phyloP scores from a whole-genome alignment of 2,888 invertebrate genomes.

The Lamproptera curius region DNA sequence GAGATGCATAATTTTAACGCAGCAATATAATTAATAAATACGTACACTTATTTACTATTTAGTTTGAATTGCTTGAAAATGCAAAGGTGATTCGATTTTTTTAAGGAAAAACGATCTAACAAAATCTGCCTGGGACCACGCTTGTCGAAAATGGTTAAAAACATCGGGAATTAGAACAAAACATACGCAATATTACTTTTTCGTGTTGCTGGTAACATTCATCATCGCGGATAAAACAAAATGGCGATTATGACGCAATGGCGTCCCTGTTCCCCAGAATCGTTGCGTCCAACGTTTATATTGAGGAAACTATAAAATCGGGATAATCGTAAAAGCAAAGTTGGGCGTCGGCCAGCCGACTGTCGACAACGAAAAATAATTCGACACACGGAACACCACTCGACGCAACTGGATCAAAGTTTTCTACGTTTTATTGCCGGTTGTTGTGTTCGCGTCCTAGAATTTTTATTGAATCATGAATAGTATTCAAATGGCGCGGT shows the following conservation, averaged over 20 bases:
- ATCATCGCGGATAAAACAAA: conserved; percentile 24
- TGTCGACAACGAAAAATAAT: conserved; percentile 69
- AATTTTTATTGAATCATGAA: conserved; percentile 13
- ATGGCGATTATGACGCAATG: conserved; percentile 26
- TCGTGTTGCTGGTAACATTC: no score
- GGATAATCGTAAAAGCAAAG: conserved; percentile 72
- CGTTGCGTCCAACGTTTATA: conserved; percentile 64
- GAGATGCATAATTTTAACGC: no score
- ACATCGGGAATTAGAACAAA: no score
- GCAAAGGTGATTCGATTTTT: no score
- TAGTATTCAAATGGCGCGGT: no score
- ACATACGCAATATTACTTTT: no score
- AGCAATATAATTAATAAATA: no score
- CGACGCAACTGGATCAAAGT: conserved; percentile 39
- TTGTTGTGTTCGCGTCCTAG: conserved; percentile 33
- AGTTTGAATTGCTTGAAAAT: no score
- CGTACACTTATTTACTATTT: no score
- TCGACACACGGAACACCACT: conserved; percentile 45
- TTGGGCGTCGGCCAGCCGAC: conserved; percentile 61
- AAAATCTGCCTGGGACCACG: no score
- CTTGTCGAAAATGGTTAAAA: no score
- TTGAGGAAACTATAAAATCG: conserved; percentile 72
- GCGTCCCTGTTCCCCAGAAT: conserved; percentile 31
- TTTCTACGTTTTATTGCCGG: conserved; percentile 43
- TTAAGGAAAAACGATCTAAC: no score